Evolutionary conservation across 2,797 vertebrate species (phyloP).

Genomic region (Meda fulgida): DNA sequence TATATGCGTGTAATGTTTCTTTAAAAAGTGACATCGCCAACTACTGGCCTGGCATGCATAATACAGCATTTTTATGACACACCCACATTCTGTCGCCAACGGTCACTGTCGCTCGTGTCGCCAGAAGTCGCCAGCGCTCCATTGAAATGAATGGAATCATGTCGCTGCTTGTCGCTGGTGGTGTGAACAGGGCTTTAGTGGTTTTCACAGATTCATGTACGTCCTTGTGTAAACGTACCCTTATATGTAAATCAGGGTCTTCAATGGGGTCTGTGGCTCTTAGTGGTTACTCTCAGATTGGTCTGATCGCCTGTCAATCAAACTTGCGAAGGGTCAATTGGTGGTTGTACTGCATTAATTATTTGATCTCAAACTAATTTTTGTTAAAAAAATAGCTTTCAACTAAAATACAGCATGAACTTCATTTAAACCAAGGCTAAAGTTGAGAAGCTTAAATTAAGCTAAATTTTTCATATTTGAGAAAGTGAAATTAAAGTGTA

Average conservation of each 20-base stretch:
- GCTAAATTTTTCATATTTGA: background rate
- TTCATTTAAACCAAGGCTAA: background rate
- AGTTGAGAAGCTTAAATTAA: background rate
- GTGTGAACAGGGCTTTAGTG: background rate
- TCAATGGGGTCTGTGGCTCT: background rate
- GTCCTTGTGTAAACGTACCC: background rate
- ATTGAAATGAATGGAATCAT: too few relatives aligned
- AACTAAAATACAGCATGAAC: background rate
- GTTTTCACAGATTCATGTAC: background rate
- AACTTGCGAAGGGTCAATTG: too few relatives aligned
- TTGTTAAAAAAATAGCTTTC: background rate
- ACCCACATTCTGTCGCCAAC: too few relatives aligned
- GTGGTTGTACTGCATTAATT: background rate
- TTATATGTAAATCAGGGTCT: background rate
- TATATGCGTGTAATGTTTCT: background rate
- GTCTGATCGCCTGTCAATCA: too few relatives aligned
- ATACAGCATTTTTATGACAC: background rate
- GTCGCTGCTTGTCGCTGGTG: too few relatives aligned
- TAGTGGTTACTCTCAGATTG: too few relatives aligned
- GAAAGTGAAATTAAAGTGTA: background rate
- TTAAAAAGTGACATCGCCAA: background rate
- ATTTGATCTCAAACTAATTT: background rate
- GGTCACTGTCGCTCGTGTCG: too few relatives aligned
- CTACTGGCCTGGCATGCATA: background rate
- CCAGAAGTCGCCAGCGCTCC: too few relatives aligned